Evolutionary conservation across 2,113 vertebrate species (phyloP).

Genomic region (Tragulus kanchil): DNA sequence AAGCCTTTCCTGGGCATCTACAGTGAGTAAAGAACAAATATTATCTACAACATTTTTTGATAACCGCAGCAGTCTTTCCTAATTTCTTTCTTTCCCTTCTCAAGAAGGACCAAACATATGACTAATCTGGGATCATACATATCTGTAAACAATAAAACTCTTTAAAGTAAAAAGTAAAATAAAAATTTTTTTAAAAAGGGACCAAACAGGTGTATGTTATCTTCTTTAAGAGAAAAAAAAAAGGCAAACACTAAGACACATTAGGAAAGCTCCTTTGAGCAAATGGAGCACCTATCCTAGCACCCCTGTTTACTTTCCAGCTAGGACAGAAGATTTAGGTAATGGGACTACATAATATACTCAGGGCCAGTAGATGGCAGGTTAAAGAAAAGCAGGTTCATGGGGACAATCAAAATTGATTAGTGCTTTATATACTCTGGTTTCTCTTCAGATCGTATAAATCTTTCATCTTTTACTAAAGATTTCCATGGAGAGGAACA

Average conservation of each 20-base stretch:
- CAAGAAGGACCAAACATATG: background rate
- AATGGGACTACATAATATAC: background rate
- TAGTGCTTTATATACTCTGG: conserved; percentile 62
- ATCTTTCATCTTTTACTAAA: conserved; percentile 84
- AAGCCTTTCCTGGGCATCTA: background rate
- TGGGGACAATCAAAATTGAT: background rate
- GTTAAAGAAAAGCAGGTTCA: conserved; percentile 19
- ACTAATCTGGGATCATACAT: too few species aligned
- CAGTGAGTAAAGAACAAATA: background rate
- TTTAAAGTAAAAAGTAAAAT: too few species aligned
- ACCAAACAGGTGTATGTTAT: background rate
- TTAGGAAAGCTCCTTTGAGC: background rate
- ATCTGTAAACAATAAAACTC: too few species aligned
- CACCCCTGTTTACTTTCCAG: background rate
- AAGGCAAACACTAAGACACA: background rate
- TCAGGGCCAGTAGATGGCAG: background rate
- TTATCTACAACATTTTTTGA: background rate
- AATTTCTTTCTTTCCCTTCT: background rate
- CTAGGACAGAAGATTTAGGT: background rate
- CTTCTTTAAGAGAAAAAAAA: background rate
- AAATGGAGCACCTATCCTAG: background rate
- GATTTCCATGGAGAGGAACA: conserved; percentile 84
- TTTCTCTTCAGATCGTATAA: conserved; percentile 85
- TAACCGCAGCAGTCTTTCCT: background rate
- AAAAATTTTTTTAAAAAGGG: too few species aligned